Evolutionary conservation across 2,888 invertebrate species (phyloP).

Genomic region (Steromphala cineraria): DNA sequence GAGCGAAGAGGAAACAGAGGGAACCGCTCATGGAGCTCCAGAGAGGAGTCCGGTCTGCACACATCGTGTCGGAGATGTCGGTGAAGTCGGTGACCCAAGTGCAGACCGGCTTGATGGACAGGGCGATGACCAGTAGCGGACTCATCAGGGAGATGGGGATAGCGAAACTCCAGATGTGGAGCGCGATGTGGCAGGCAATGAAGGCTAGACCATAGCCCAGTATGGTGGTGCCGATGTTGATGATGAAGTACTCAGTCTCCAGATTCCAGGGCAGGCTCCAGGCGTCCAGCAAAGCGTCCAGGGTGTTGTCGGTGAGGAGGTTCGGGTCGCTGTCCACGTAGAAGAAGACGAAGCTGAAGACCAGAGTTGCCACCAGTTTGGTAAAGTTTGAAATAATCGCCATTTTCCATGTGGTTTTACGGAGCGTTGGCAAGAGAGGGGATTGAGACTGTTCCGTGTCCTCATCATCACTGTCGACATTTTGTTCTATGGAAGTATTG

Average conservation of each 20-base stretch:
- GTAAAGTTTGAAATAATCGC: slow-evolving; percentile 37
- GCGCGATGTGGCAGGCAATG: slow-evolving; percentile 60
- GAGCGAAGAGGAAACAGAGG: slow-evolving; percentile 45
- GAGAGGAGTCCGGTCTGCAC: not conserved
- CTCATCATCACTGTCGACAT: too few relatives aligned
- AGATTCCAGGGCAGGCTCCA: slow-evolving; percentile 22
- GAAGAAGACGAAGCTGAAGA: slow-evolving; percentile 42
- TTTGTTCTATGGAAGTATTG: too few relatives aligned
- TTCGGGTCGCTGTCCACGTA: slow-evolving; percentile 28
- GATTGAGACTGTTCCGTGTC: too few relatives aligned
- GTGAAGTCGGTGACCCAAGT: not conserved
- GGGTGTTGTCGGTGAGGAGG: too few relatives aligned
- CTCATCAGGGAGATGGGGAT: slow-evolving; percentile 55
- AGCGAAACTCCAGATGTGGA: slow-evolving; percentile 60
- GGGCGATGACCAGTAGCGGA: slow-evolving; percentile 37
- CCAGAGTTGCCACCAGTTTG: slow-evolving; percentile 34
- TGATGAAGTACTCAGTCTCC: not conserved
- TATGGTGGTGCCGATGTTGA: not conserved
- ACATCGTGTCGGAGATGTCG: not conserved
- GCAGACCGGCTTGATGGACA: not conserved
- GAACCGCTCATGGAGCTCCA: slow-evolving; percentile 27
- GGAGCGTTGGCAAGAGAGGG: not conserved
- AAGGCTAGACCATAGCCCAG: slow-evolving; percentile 42
- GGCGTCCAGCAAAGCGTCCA: not conserved
- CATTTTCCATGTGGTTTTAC: slow-evolving; percentile 36